Evolutionary conservation across 1,140 invertebrate genomes (phyloP).

Genomic region (Glossosoma conforme): DNA sequence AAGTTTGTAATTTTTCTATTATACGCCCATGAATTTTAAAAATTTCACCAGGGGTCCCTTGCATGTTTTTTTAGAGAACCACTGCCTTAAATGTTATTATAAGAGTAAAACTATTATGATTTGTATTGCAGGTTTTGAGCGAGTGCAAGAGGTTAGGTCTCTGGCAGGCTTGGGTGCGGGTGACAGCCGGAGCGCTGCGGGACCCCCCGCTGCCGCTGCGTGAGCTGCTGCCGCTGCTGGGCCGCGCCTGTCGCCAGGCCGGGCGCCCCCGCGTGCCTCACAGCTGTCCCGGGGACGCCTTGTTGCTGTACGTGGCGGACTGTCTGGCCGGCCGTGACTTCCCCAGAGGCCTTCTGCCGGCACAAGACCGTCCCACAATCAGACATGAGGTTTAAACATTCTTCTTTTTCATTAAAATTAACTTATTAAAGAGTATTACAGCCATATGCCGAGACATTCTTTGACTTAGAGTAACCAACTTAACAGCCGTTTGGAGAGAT

Average conservation of each 20-base stretch:
- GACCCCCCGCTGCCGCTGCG: conserved; percentile 34
- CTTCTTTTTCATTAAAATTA: conserved; percentile 22
- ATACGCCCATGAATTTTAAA: too few species aligned
- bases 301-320: conserved; percentile 90
- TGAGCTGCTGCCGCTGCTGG: conserved; percentile 33
- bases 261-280: conserved; percentile 12
- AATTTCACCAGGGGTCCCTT: too few species aligned
- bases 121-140: conserved; percentile 23
- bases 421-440: too few species aligned
- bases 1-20: too few species aligned
- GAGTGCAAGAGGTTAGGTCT: conserved; percentile 22
- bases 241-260: conserved; percentile 1
- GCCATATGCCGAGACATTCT: too few species aligned
- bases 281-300: conserved; percentile 69
- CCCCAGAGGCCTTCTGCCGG: conserved; percentile 78
- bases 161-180: conserved; percentile 27
- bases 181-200: conserved; percentile 20
- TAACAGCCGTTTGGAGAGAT: too few species aligned
- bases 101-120: neutral
- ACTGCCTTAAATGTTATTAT: conserved; percentile 1
- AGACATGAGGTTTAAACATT: conserved; percentile 65
- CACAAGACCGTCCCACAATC: conserved; percentile 62
- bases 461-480: too few species aligned
- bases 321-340: conserved; percentile 89
- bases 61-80: neutral